Base-by-base conservation (phyloP, 2,113 vertebrate genomes). In the Paradoxurus hermaphroditus region DNA sequence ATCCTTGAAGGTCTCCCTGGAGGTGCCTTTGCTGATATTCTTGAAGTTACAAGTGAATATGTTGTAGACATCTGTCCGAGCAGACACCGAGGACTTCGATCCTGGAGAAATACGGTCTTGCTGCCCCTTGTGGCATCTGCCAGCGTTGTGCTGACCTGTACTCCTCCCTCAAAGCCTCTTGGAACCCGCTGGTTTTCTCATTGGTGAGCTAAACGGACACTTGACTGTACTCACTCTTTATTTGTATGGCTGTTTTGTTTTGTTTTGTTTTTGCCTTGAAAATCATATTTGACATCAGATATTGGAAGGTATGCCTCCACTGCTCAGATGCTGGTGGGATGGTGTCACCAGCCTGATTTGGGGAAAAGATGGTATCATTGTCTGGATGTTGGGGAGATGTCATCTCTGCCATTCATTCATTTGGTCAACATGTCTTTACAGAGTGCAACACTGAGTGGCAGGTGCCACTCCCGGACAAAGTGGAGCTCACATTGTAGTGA, bases 371-470 rank as follows among this genome's bases (percentile, higher is more conserved):
- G 11, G 14, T 7, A 6, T 7, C 46, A 2, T 51, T 23, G 18
- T 34, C 49, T 36, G 31, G 77, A 78, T 23, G 34, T 23, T n/a
- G 49, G 49, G 15, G 78, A 56, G 51, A 23, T 25, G 3, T 21
- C 51, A 3, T 39, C 21, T 81, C 51, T 39, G 78, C 56, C 19
- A 36, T 12, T 56, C 78, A 14, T 5, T 25, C 34, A 13, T 23
- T 13, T 12, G 21, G 49, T 23, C 19, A 8, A 18, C 34, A 0
- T n/a, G 49, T 53, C 49, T 81, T n/a, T n/a, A 53, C 11, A 25
- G 49, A 34, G 49, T 1, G 1, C 19, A 25, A 15, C 19, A 4
- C 49, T n/a, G 0, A 8, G 7, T 25, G 49, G 34, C 49, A 8
- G 77, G 63, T 7, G 0, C 13, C 6, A 25, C 63, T n/a, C 13